phyloP scores from a whole-genome alignment of 2,888 invertebrate genomes.

The Cosmorhoe ocellata region DNA sequence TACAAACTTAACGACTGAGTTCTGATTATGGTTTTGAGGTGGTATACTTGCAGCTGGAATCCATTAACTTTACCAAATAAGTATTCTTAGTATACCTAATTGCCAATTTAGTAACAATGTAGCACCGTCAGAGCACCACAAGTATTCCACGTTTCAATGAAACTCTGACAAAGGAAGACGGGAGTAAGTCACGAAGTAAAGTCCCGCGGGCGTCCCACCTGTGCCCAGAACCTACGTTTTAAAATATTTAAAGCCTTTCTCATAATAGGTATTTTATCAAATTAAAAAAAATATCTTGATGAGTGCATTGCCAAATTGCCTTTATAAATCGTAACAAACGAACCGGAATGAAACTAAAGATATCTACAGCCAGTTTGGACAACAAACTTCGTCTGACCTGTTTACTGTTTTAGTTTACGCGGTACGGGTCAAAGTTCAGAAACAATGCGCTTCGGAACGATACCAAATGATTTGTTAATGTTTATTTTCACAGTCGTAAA shows the following conservation, averaged over 20 bases:
- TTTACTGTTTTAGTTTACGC: slow-evolving; percentile 9
- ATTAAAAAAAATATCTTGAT: too few relatives aligned
- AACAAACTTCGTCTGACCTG: slow-evolving; percentile 16
- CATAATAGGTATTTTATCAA: slow-evolving; percentile 63
- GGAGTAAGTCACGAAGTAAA: slow-evolving; percentile 74
- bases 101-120: slow-evolving; percentile 60
- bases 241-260: slow-evolving; percentile 48
- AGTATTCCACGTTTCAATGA: slow-evolving; percentile 58
- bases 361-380: not conserved
- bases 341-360: slow-evolving; percentile 1
- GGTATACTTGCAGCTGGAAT: too few relatives aligned
- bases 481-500: not conserved
- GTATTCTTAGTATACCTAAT: slow-evolving; percentile 39
- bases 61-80: too few relatives aligned
- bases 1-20: too few relatives aligned
- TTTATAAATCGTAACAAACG: slow-evolving; percentile 36
- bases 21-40: too few relatives aligned
- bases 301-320: slow-evolving; percentile 50
- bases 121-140: slow-evolving; percentile 21
- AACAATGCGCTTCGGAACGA: slow-evolving; percentile 28
- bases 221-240: slow-evolving; percentile 56
- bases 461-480: slow-evolving; percentile 8
- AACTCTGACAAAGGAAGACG: slow-evolving; percentile 52
- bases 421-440: slow-evolving; percentile 20
- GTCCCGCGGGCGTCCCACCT: slow-evolving; percentile 72